Evolutionary conservation across 1,140 invertebrate genomes (phyloP).

Genomic region (Metopolophium dirhodum): DNA sequence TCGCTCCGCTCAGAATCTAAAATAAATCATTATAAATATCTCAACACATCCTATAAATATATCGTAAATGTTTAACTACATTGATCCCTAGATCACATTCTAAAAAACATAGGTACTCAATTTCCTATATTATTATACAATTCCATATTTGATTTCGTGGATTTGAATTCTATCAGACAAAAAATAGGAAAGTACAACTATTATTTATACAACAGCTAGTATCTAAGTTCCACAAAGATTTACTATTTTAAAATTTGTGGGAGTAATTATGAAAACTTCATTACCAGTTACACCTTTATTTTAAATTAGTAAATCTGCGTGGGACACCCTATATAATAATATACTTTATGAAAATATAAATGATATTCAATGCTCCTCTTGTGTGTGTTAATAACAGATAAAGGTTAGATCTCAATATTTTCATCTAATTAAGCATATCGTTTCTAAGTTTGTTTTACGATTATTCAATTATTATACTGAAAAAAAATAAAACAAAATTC

Average conservation of each 20-base stretch:
- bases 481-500: background rate
- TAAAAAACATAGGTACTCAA: too few relatives aligned
- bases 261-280: background rate
- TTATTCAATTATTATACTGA: background rate
- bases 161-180: background rate
- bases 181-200: background rate
- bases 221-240: background rate
- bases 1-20: too few relatives aligned
- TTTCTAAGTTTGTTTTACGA: background rate
- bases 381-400: background rate
- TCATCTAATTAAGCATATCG: background rate
- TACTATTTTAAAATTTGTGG: background rate
- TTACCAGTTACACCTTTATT: background rate
- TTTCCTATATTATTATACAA: background rate
- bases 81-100: too few relatives aligned
- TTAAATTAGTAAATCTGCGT: background rate
- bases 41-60: background rate
- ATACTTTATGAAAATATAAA: background rate
- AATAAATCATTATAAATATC: background rate
- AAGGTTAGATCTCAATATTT: background rate
- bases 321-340: background rate
- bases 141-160: background rate
- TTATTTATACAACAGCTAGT: too few relatives aligned
- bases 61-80: background rate
- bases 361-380: background rate